phyloP scores from a whole-genome alignment of 2,113 vertebrate genomes.

The Campylomormyrus tamandua region DNA sequence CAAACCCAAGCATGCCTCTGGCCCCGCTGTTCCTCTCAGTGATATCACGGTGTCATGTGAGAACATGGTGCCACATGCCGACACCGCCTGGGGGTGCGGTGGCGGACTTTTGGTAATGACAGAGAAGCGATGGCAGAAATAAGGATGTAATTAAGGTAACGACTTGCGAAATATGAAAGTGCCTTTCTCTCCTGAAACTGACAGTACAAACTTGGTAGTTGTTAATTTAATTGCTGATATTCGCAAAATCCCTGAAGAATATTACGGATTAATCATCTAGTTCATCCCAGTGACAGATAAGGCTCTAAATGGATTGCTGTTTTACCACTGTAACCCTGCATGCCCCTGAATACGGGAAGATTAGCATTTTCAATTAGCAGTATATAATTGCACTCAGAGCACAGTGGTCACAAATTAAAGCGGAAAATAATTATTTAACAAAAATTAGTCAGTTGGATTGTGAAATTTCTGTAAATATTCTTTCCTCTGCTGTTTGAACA shows the following conservation, averaged over 20 bases:
- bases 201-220: slow-evolving; percentile 76
- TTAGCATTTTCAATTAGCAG: slow-evolving; percentile 66
- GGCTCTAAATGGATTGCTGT: slow-evolving; percentile 74
- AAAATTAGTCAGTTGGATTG: background rate
- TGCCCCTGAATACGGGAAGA: slow-evolving; percentile 72
- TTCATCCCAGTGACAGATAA: slow-evolving; percentile 75
- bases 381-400: background rate
- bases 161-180: slow-evolving; percentile 78
- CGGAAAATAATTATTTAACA: background rate
- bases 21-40: background rate
- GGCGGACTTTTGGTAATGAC: background rate
- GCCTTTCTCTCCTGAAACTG: slow-evolving; percentile 71
- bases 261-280: slow-evolving; percentile 81
- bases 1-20: background rate
- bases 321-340: slow-evolving; percentile 75
- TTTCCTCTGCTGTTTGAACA: background rate
- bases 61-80: background rate
- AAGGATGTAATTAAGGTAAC: slow-evolving; percentile 81
- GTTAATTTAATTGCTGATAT: slow-evolving; percentile 82
- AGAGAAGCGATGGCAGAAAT: slow-evolving; percentile 42
- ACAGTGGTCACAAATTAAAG: background rate
- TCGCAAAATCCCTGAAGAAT: slow-evolving; percentile 71
- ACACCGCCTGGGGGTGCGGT: background rate
- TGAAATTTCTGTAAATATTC: background rate
- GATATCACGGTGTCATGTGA: background rate